Evolutionary conservation across 2,797 vertebrate genomes (phyloP).

Genomic region (Gymnoscopelus microlampas): DNA sequence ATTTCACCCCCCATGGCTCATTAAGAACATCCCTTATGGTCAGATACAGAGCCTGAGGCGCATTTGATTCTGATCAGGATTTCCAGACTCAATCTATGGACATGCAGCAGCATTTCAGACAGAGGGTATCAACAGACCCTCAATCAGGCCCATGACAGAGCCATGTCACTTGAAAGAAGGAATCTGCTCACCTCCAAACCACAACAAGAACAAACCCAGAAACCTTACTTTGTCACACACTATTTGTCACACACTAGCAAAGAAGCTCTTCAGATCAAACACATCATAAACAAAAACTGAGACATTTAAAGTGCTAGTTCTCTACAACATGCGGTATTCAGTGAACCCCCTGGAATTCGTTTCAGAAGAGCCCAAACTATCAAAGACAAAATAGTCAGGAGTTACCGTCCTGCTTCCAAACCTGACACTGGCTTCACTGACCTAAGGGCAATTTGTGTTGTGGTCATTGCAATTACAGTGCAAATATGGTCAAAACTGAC

Average conservation of each 20-base stretch:
- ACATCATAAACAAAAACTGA: too few relatives aligned
- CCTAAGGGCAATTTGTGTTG: background rate
- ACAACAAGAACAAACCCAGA: background rate
- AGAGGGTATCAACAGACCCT: slow-evolving; percentile 6
- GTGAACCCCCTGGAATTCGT: too few relatives aligned
- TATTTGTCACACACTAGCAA: too few relatives aligned
- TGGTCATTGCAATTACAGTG: background rate
- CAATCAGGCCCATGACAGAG: background rate
- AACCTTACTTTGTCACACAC: background rate
- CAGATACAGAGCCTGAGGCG: background rate
- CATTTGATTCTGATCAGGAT: too few relatives aligned
- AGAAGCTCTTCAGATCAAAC: background rate
- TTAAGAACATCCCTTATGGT: background rate
- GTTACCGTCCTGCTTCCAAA: too few relatives aligned
- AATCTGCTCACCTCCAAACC: background rate
- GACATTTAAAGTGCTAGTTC: background rate
- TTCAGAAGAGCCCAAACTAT: too few relatives aligned
- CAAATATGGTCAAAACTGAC: background rate
- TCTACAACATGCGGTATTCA: background rate
- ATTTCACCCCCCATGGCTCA: background rate
- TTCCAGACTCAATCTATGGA: background rate
- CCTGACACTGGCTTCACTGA: background rate
- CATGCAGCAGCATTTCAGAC: background rate
- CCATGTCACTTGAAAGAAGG: background rate
- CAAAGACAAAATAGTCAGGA: too few relatives aligned